A percentile compares a stretch with the other conserved stretches of the same genome.
phyloP scores from a whole-genome alignment of 2,113 vertebrate genomes.

The Nesogale talazaci region DNA sequence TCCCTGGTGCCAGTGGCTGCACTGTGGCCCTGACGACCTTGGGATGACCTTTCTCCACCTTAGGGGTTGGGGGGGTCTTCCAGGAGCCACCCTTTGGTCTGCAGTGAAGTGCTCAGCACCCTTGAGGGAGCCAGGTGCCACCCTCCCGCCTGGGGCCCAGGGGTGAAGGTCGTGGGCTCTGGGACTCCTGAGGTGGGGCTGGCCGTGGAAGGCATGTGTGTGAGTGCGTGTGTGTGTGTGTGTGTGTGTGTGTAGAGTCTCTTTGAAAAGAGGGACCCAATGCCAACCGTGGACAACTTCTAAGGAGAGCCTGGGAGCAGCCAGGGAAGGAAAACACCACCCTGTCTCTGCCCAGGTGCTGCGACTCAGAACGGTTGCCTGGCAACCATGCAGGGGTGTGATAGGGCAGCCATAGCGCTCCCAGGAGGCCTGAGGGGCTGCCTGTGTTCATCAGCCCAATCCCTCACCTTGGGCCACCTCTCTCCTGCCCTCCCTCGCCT shows the following conservation, averaged over 20 bases:
- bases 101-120: not conserved
- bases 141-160: not conserved
- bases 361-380: conserved; percentile 75
- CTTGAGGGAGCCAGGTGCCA: not conserved
- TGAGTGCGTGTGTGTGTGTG: too few relatives aligned
- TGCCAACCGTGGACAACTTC: conserved; percentile 66
- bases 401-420: conserved; percentile 60
- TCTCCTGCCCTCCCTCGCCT: rapidly evolving
- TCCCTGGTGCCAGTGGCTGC: not conserved
- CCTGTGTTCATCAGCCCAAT: not conserved
- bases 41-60: not conserved
- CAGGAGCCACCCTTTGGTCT: not conserved
- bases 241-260: not conserved
- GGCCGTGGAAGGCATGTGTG: not conserved
- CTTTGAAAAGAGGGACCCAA: conserved; percentile 21
- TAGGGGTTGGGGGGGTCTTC: not conserved
- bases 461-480: not conserved
- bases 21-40: not conserved
- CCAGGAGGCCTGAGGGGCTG: conserved; percentile 60
- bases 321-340: conserved; percentile 55
- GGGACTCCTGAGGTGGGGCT: not conserved
- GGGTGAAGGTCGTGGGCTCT: not conserved
- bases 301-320: conserved; percentile 55
- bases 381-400: conserved; percentile 76
- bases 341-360: conserved; percentile 68